phyloP scores from a whole-genome alignment of 2,113 vertebrate species.

The Lagopus muta region DNA sequence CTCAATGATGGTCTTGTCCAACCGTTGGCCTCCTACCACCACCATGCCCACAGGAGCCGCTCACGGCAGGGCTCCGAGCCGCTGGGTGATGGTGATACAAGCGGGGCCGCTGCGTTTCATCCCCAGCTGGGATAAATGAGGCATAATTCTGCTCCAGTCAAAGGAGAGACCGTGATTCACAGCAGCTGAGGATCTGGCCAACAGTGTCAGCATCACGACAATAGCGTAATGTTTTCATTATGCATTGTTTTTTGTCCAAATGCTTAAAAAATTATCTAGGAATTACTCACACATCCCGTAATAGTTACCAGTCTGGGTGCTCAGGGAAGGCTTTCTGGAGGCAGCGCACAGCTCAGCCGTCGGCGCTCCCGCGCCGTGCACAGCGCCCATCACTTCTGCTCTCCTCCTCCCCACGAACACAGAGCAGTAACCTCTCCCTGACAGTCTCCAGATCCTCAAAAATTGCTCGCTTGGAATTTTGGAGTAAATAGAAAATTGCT shows the following conservation, averaged over 20 bases:
- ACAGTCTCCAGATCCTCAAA: conserved; percentile 72
- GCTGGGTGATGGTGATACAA: accelerated
- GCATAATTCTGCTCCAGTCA: conserved; percentile 16
- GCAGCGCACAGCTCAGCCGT: conserved; percentile 15
- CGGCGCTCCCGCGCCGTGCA: background rate
- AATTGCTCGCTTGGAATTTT: conserved; percentile 69
- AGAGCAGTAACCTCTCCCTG: conserved; percentile 70
- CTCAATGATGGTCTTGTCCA: too few relatives aligned
- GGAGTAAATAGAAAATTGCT: conserved; percentile 69
- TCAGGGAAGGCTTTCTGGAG: conserved; percentile 39
- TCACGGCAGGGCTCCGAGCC: background rate
- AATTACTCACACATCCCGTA: conserved; percentile 66
- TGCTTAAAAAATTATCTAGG: conserved; percentile 72
- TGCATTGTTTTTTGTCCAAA: conserved; percentile 70
- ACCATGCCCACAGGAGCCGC: too few relatives aligned
- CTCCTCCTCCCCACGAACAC: conserved; percentile 44
- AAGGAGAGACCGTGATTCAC: conserved; percentile 50
- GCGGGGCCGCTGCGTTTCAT: background rate
- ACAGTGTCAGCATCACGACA: conserved; percentile 62
- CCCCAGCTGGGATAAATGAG: conserved; percentile 67
- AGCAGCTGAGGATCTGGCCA: conserved; percentile 67
- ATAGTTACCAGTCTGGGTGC: conserved; percentile 63
- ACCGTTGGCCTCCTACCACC: too few relatives aligned
- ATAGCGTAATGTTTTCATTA: conserved; percentile 72
- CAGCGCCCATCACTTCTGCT: conserved; percentile 58